Base-by-base conservation (phyloP, 2,888 invertebrate genomes). In the Ecliptopera silaceata region DNA sequence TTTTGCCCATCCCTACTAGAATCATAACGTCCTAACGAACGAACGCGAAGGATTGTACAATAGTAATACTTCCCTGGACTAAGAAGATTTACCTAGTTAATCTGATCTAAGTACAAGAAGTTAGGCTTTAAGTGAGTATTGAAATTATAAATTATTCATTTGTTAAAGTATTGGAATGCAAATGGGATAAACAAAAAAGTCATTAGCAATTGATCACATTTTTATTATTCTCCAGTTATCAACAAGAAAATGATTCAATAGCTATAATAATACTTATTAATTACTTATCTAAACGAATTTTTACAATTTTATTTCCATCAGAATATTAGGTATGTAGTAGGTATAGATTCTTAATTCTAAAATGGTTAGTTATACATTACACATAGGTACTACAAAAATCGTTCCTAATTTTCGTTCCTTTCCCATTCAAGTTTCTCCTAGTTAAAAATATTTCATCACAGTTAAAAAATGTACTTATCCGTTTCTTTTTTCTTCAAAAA, bases 191-290 rank as follows among this genome's bases (percentile, higher is more conserved):
- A 18, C 44, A 51, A 31, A 44, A 44, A 48, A 48, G 26, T 12
- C 2, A 20, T 22, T 18, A 31, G 22, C 29, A 38, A 59, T 56
- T 82, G 82, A 86, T 87, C 86, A 86, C 81, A 78, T 86, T 82
- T 84, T 86, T 75, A 86, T 86, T 88, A 84, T 86, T 88, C 84
- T 81, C 73, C 81, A 64, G 59, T 63, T 64, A 84, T 82, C 84
- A 91, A 89, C 88, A 88, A 87, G 82, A 84, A 86, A 36, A 82
- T 82, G 82, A 79, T 81, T 87, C 86, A 87, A 86, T 88, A 87
- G 80, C 86, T 83, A 86, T 84, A 85, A 82, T 88, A 88, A 90
- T 90, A 89, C 88, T 89, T 88, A 90, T 71, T 11, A 49, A 53
- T 56, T 53, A 61, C 59, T 78, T 75, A 79, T 84, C 26, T 86